Conservation (phyloP, 2,797 vertebrate species). For the Trichosurus vulpecula region DNA sequence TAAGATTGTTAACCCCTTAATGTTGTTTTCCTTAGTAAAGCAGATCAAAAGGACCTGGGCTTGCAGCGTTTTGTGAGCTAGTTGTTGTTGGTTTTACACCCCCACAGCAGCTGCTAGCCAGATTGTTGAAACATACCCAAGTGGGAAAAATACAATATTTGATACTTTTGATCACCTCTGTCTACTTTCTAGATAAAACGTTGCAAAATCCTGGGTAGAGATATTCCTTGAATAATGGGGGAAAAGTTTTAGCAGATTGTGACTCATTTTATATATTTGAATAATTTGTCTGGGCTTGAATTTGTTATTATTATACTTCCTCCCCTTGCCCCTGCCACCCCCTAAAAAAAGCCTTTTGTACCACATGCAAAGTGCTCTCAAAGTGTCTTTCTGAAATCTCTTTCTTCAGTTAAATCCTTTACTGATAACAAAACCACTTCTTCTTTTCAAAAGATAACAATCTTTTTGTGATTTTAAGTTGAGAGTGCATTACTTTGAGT, state of each 20-base stretch:
- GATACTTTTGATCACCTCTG: conserved; percentile 62
- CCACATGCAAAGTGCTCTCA: background rate
- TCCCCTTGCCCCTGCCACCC: background rate
- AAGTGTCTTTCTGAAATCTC: conserved; percentile 5
- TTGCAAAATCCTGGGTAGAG: conserved; percentile 62
- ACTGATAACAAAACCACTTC: conserved; percentile 1
- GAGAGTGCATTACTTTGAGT: conserved; percentile 27
- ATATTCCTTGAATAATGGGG: conserved; percentile 46
- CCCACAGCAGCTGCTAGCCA: too few species aligned
- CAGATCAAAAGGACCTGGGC: too few species aligned
- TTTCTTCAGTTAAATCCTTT: conserved; percentile 15
- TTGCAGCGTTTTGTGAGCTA: too few species aligned
- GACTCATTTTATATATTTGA: conserved; percentile 47
- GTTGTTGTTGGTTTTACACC: too few species aligned
- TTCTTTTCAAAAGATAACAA: conserved; percentile 38
- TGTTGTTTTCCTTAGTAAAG: too few species aligned
- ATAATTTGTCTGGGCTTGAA: conserved; percentile 33
- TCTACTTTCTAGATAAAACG: conserved; percentile 52
- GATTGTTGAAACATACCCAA: too few species aligned
- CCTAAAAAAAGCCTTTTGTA: background rate
- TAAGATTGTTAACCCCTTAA: too few species aligned
- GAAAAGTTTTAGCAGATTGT: conserved; percentile 44
- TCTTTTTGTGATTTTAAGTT: conserved; percentile 38
- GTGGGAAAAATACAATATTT: conserved; percentile 56
- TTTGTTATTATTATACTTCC: background rate